Base-by-base conservation (phyloP, 2,113 vertebrate genomes). In the Epinephelus cyanopodus region DNA sequence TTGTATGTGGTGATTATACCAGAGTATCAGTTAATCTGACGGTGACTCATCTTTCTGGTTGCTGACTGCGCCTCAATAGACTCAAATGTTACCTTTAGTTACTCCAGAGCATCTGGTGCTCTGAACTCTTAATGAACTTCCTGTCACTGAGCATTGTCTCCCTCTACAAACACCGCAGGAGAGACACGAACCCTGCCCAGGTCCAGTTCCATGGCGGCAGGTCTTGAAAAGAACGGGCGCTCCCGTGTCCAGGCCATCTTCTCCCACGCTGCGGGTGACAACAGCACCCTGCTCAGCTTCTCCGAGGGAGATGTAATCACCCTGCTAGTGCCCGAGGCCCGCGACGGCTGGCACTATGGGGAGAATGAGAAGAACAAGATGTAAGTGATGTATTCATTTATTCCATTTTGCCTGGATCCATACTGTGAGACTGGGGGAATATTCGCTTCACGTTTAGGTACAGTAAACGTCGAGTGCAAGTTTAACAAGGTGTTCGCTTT, bases 331-430 rank as follows among this genome's bases (percentile, higher is more conserved):
- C 98, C 98, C 0, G 98, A 99, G 93, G 98, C 98, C 53, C 96
- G 98, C 0, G 98, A 99, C 0, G 98, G 98, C 82, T 99, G 98
- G 98, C 98, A 99, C 86, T 99, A 99, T 0, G 98, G 98, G 17
- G 98, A 99, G 94, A 99, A 99, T 0, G 98, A 99, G 94, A 99
- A 99, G 92, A 98, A 98, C 75, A 99, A 99, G 87, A 93, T 99
- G 98, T 99, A 93, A 97, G 96, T 74, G 15, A 0, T 45, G 2
- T 64, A 66, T 63, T 81, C 17, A 80, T 80, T 42, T 37, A 69
- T 79, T 39, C 52, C 7, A 0, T 48, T 66, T 62, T 48, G 25
- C 48, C 69, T 47, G 23, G 80, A 52, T 66, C 52, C 19, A 53
- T 42, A 18, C 15, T 12, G 27, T 42, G 39, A 52, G 57, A 65